A percentile compares a stretch with the other conserved stretches of the same genome.
Conservation (phyloP, 2,888 invertebrate genomes). For the Parnassius mnemosyne region DNA sequence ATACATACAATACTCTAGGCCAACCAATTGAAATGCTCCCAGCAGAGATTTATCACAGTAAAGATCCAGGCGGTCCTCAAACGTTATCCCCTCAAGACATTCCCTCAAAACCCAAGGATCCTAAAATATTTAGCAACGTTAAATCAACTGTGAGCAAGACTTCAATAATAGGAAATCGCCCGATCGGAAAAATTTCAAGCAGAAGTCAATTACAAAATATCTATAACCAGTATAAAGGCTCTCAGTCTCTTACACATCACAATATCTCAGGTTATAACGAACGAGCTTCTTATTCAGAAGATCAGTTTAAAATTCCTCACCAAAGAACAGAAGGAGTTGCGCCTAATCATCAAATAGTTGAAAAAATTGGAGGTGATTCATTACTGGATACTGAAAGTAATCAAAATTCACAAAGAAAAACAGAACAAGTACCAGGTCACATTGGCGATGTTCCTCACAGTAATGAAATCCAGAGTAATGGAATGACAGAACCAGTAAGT, state of each 20-base stretch:
- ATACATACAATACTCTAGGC: constrained; percentile 63
- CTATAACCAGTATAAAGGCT: constrained; percentile 68
- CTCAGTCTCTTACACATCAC: constrained; percentile 64
- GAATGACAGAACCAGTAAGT: background rate
- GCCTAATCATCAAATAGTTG: constrained; percentile 46
- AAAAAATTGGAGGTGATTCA: constrained; percentile 61
- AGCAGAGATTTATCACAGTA: constrained; percentile 43
- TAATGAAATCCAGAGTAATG: constrained; percentile 36
- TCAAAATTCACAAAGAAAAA: constrained; percentile 33
- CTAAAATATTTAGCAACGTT: constrained; percentile 47
- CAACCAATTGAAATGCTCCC: constrained; percentile 64
- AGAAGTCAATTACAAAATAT: constrained; percentile 62
- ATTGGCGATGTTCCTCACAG: constrained; percentile 48
- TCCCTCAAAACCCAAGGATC: constrained; percentile 34
- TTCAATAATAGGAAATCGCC: constrained; percentile 50
- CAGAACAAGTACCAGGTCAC: constrained; percentile 39
- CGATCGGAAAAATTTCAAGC: constrained; percentile 51
- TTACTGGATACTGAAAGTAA: constrained; percentile 42
- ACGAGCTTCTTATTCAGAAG: constrained; percentile 50
- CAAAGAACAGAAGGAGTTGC: constrained; percentile 26
- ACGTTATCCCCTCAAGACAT: constrained; percentile 57
- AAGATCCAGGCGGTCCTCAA: constrained; percentile 50
- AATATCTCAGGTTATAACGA: constrained; percentile 43
- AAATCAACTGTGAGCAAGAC: constrained; percentile 68
- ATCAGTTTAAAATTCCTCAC: constrained; percentile 45